A percentile compares a stretch with the other conserved stretches of the same genome.
phyloP scores from a whole-genome alignment of 30 jellyfish, hydroid and myxozoan species.

The Aurelia coerulea region DNA sequence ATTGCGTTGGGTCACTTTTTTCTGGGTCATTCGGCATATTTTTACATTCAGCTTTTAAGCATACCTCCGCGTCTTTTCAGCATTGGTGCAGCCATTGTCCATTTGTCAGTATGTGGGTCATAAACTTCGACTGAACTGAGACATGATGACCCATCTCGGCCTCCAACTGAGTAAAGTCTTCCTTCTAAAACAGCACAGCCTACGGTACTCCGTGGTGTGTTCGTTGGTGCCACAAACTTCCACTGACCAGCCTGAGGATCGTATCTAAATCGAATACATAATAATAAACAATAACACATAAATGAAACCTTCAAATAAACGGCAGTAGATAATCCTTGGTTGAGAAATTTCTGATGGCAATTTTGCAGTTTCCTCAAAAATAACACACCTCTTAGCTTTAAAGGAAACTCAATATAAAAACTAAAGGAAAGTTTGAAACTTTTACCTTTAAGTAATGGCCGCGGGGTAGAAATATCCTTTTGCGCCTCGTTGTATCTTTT shows the following conservation, averaged over 20 bases:
- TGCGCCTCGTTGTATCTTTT: too few relatives aligned
- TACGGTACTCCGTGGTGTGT: constrained; percentile 94
- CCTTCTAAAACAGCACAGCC: constrained; percentile 92
- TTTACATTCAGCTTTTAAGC: background rate
- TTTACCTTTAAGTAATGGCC: too few relatives aligned
- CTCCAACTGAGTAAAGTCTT: constrained; percentile 94
- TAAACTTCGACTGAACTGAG: constrained; percentile 97
- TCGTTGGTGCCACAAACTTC: constrained; percentile 92
- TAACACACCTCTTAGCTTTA: too few relatives aligned
- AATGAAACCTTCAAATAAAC: background rate
- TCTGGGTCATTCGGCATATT: too few relatives aligned
- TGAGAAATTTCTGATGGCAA: too few relatives aligned
- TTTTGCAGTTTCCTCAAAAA: too few relatives aligned
- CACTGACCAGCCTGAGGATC: constrained; percentile 93
- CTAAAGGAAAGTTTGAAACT: too few relatives aligned
- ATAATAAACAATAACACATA: background rate
- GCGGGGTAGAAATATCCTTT: too few relatives aligned
- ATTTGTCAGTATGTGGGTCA: constrained; percentile 92
- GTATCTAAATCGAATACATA: constrained; percentile 51
- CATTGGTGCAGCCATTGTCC: constrained; percentile 99
- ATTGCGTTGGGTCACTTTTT: too few relatives aligned
- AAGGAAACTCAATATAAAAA: too few relatives aligned
- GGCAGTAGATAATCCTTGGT: too few relatives aligned
- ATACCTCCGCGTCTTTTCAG: constrained; percentile 95
- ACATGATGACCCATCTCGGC: constrained; percentile 97